Evolutionary conservation across 2,888 invertebrate genomes (phyloP), one percentile per base, ranked within the genome.

Genomic region (Lasioglossum villosulum): DNA sequence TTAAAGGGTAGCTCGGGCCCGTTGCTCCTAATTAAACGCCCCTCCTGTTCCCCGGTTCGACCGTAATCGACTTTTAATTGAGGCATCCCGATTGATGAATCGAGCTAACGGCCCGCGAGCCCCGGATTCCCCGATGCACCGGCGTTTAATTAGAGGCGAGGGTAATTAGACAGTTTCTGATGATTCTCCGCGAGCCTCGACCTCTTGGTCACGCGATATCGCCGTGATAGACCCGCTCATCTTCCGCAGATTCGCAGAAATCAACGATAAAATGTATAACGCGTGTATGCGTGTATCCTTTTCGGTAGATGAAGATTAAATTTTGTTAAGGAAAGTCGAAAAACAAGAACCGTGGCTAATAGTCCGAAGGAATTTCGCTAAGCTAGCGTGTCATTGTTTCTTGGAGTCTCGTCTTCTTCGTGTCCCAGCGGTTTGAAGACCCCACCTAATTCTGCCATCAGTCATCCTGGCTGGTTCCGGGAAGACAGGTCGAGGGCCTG

Each of bases 371-470:
- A 23, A 52, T 34, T 34, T 52, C 23, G 6, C 34, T 34, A 34
- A 48, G 73, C 72, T 14, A n/a, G 73, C 73, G 73, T 48, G 34
- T 52, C 73, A 73, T 73, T 48, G 73, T 73, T 73, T 27, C 72
- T 10, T 23, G 14, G 45, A 48, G 45, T 72, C 45, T 4, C 48
- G 16, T 48, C 48, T 48, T 48, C 71, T 71, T 27, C 34, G 3
- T 68, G 34, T 42, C 34, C 39, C 30, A 34, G 6, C 34, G 19
- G 34, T 14, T 66, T 68, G 27, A 75, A 75, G 73, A 39, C 66
- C 48, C 74, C 73, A 75, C 59, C 73, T 90, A 90, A 92, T 92
- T 92, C 90, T 82, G 84, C 88, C 91, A 90, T 92, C 91, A 88
- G 89, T 93, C 92, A 91, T 92, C 78, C 56, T 78, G 23, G 68